Evolutionary conservation across 1,140 invertebrate genomes (phyloP).

Genomic region (Ephestia elutella): DNA sequence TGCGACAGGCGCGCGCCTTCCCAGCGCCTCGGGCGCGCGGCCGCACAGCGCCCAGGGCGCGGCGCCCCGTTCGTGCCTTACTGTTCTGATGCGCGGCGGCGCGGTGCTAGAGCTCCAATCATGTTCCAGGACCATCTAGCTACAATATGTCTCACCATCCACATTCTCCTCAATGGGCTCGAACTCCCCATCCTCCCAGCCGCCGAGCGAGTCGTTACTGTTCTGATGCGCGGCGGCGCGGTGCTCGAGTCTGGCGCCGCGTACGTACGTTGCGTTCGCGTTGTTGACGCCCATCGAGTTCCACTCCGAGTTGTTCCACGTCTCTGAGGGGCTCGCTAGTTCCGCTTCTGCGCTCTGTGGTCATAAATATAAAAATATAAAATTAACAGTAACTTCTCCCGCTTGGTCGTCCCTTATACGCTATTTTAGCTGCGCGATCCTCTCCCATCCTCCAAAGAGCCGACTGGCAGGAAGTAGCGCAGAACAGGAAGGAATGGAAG

Average conservation of each 20-base stretch:
- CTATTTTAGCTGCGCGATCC: no score
- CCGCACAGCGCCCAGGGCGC: no score
- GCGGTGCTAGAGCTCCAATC: conserved; percentile 18
- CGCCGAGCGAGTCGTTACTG: conserved; percentile 74
- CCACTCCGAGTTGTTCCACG: conserved; percentile 73
- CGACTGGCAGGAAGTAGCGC: no score
- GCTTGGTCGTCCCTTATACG: no score
- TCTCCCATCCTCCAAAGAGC: no score
- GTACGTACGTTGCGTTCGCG: conserved; percentile 60
- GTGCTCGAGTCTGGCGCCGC: conserved; percentile 42
- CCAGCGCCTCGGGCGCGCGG: no score
- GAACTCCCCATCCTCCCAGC: conserved; percentile 88
- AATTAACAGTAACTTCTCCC: no score
- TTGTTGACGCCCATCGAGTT: conserved; percentile 48
- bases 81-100: conserved; percentile 72
- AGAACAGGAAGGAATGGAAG: no score
- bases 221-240: conserved; percentile 70
- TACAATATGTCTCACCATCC: conserved; percentile 35
- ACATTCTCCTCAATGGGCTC: conserved; percentile 82
- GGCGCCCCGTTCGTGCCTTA: no score
- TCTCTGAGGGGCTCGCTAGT: conserved; percentile 71
- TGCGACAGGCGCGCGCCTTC: no score
- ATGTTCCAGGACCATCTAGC: no score
- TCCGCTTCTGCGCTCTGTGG: conserved; percentile 69
- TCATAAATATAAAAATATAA: background rate